These are phyloP conservation scores for Melanotaenia nigrans DNA, from an alignment of 2,797 vertebrate genomes.

Conservation along the genomic window DNA sequence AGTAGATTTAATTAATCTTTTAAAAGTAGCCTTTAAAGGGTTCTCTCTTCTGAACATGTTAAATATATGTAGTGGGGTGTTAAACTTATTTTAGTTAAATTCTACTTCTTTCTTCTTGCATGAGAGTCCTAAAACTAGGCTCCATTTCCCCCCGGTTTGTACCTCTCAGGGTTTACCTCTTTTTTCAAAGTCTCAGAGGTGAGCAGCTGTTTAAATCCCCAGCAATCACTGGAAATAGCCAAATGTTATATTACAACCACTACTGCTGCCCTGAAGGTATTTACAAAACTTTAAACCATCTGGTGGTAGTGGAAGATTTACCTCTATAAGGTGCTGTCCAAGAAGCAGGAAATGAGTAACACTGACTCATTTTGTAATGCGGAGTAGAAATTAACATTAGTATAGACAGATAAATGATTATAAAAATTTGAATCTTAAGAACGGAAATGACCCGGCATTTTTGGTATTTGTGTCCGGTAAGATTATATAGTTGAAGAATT, in stretches of 20 bases:
- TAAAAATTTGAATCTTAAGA: background rate
- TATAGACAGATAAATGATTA: background rate
- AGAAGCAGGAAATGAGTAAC: background rate
- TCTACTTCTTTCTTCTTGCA: background rate
- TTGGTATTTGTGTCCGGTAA: background rate
- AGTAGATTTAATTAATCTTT: background rate
- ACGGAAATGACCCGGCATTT: background rate
- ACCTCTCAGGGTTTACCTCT: background rate
- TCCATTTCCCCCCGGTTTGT: background rate
- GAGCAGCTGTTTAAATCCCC: background rate
- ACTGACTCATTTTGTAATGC: background rate
- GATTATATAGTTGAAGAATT: background rate
- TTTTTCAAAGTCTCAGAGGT: background rate
- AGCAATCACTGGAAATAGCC: background rate
- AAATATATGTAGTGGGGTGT: background rate
- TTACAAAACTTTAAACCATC: slow-evolving; percentile 7
- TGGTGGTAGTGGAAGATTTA: background rate
- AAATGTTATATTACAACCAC: background rate
- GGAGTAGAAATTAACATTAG: background rate
- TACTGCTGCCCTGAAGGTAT: background rate
- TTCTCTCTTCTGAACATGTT: background rate
- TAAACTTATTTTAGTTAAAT: background rate
- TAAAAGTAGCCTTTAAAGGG: background rate
- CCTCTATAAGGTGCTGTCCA: background rate
- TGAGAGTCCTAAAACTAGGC: background rate